Evolutionary conservation across 2,888 invertebrate species (phyloP).

Genomic region (Cremastinae sp.): DNA sequence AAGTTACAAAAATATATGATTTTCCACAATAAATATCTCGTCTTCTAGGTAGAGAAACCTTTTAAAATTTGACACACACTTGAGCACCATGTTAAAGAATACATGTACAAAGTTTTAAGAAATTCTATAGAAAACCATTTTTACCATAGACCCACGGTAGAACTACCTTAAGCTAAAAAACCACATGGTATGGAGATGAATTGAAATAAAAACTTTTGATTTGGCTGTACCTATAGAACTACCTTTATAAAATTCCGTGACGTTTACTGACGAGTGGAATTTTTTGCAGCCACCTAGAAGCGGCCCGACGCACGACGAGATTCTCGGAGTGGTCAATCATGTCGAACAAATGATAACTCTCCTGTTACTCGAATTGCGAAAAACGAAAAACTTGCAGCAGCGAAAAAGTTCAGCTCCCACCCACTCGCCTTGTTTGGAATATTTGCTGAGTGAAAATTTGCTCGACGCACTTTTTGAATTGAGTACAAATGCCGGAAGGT

Average conservation of each 20-base stretch:
- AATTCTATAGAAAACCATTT: too few relatives aligned
- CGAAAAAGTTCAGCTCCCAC: conserved; percentile 79
- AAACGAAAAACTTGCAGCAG: conserved; percentile 79
- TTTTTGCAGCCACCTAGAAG: conserved; percentile 78
- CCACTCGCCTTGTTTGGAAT: conserved; percentile 89
- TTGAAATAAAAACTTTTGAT: too few relatives aligned
- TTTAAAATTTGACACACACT: too few relatives aligned
- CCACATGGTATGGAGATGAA: too few relatives aligned
- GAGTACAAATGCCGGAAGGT: conserved; percentile 92
- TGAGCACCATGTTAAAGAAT: too few relatives aligned
- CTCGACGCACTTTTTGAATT: conserved; percentile 93
- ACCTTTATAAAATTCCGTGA: background rate
- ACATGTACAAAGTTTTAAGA: too few relatives aligned
- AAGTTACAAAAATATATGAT: too few relatives aligned
- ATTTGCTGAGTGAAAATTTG: conserved; percentile 91
- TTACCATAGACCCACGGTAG: too few relatives aligned
- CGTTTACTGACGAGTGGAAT: background rate
- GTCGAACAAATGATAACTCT: conserved; percentile 94
- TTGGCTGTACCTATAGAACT: too few relatives aligned
- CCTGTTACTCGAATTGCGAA: conserved; percentile 90
- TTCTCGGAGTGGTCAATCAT: conserved; percentile 94
- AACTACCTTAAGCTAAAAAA: too few relatives aligned
- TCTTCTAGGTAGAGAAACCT: too few relatives aligned
- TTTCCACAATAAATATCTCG: too few relatives aligned
- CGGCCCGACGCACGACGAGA: conserved; percentile 90